These are phyloP conservation scores for Columba guinea DNA, from an alignment of 2,797 vertebrate genomes.

Conservation along the genomic window DNA sequence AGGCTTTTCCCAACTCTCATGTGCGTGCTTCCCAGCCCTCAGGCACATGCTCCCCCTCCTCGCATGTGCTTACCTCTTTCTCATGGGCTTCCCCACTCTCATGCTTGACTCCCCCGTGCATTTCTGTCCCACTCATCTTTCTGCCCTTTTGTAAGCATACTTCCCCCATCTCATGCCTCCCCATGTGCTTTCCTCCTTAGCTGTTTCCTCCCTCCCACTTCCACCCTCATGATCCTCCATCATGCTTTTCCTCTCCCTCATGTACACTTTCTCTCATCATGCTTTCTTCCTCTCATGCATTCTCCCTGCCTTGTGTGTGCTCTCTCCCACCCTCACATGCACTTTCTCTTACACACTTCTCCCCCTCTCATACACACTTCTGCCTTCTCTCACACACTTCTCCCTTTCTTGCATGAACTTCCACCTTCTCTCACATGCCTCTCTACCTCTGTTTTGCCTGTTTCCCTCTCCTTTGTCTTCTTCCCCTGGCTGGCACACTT, in stretches of 20 bases:
- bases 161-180: accelerated
- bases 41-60: accelerated
- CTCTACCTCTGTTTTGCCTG: neutral
- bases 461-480: neutral
- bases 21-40: neutral
- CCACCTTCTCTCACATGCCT: neutral
- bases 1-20: neutral
- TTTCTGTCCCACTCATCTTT: neutral
- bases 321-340: accelerated
- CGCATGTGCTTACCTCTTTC: neutral
- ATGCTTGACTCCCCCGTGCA: accelerated
- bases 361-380: neutral
- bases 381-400: neutral
- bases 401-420: neutral
- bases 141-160: neutral
- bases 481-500: neutral
- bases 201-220: neutral
- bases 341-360: neutral
- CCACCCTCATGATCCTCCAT: neutral
- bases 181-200: accelerated
- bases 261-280: neutral
- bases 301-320: neutral
- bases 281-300: neutral
- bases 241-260: neutral
- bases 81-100: neutral